Conservation (phyloP, 2,113 vertebrate genomes). For the Rhinolophus sinicus region DNA sequence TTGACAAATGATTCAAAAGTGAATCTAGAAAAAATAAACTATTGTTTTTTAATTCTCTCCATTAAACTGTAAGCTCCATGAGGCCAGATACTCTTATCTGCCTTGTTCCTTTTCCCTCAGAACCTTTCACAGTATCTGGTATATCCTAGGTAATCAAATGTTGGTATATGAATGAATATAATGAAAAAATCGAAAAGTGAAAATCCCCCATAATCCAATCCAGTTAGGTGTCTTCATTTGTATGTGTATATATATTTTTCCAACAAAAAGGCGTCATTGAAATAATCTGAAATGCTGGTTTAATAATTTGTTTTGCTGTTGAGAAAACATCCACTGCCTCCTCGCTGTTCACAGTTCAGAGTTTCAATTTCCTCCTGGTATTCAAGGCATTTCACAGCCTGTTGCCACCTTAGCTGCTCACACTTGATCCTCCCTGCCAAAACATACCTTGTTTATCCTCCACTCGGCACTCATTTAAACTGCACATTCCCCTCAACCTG, state of each 20-base stretch:
- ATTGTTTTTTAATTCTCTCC: background rate
- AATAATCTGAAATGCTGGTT: background rate
- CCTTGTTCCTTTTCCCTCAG: background rate
- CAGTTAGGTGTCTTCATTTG: fast-evolving
- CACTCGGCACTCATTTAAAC: background rate
- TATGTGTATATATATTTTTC: background rate
- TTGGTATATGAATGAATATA: background rate
- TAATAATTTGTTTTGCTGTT: constrained; percentile 22
- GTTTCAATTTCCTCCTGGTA: constrained; percentile 68
- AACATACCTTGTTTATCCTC: constrained; percentile 61
- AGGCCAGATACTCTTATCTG: background rate
- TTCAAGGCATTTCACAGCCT: constrained; percentile 31
- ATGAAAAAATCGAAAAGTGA: background rate
- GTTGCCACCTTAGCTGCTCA: background rate
- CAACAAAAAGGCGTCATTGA: constrained; percentile 1
- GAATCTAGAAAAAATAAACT: background rate
- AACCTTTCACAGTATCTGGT: background rate
- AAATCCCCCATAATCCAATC: background rate
- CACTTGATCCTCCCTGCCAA: constrained; percentile 67
- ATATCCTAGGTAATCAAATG: background rate
- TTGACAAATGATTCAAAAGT: background rate
- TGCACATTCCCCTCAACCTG: background rate
- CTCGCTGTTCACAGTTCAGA: constrained; percentile 17
- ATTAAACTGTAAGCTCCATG: background rate
- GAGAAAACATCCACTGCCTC: constrained; percentile 23